Evolutionary conservation across 1,140 invertebrate species (phyloP).

Genomic region (Gryllus bimaculatus): DNA sequence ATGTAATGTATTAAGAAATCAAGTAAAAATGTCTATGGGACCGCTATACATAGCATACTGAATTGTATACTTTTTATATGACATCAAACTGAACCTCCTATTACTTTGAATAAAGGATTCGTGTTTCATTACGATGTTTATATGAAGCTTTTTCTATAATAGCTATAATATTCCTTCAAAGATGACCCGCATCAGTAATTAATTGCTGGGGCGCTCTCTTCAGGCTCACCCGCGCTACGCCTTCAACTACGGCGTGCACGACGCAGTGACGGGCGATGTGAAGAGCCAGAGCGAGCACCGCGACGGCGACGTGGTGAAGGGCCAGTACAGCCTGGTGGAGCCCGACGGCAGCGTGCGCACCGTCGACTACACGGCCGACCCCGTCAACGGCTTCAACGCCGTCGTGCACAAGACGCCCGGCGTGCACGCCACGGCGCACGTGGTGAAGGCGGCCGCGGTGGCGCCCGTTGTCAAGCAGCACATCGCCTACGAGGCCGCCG

Average conservation of each 20-base stretch:
- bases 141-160: no score
- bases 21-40: no score
- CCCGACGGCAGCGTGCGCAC: slow-evolving; percentile 45
- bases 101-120: no score
- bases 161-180: no score
- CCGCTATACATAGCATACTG: no score
- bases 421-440: not conserved
- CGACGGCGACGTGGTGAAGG: slow-evolving; percentile 42
- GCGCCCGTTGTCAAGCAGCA: not conserved
- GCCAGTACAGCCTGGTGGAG: slow-evolving; percentile 45
- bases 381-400: slow-evolving; percentile 25
- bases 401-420: slow-evolving; percentile 32
- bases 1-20: no score
- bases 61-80: no score
- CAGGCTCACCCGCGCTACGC: not conserved
- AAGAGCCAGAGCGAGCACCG: slow-evolving; percentile 24
- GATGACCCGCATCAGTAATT: no score
- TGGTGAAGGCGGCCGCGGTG: not conserved
- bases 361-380: slow-evolving; percentile 43
- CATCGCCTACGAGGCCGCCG: not conserved
- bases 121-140: no score
- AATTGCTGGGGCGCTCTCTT: not conserved
- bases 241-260: not conserved
- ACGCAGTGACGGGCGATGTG: not conserved
- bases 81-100: no score